These are phyloP conservation scores for Eulithis prunata DNA, from an alignment of 2,888 invertebrate species.

Conservation along the genomic window DNA sequence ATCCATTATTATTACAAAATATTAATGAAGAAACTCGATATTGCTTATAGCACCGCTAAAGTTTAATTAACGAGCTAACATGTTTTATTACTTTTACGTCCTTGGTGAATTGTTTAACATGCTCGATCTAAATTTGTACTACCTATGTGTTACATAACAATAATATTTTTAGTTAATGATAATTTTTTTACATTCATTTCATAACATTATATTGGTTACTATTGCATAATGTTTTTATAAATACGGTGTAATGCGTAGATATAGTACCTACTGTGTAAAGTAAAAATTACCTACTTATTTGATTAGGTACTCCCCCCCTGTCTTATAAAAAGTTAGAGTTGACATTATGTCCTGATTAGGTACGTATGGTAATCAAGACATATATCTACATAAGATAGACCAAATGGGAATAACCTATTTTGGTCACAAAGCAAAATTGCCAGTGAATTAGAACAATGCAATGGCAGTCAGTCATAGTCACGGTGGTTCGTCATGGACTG, in stretches of 20 bases:
- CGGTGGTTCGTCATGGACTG: slow-evolving; percentile 72
- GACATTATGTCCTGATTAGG: too few relatives aligned
- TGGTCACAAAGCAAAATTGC: slow-evolving; percentile 37
- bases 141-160: not conserved
- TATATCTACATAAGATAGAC: too few relatives aligned
- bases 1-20: slow-evolving; percentile 86
- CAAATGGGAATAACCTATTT: slow-evolving; percentile 9
- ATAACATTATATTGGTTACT: slow-evolving; percentile 12
- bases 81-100: slow-evolving; percentile 19
- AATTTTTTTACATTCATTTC: slow-evolving; percentile 9
- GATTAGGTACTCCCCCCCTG: not conserved
- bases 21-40: slow-evolving; percentile 75
- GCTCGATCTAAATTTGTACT: slow-evolving; percentile 17
- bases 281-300: not conserved
- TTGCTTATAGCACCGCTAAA: slow-evolving; percentile 67
- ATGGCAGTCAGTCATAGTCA: slow-evolving; percentile 63
- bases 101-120: slow-evolving; percentile 26
- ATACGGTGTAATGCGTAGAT: slow-evolving; percentile 6
- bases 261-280: too few relatives aligned
- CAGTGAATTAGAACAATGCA: slow-evolving; percentile 77
- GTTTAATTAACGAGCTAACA: slow-evolving; percentile 43
- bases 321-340: too few relatives aligned
- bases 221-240: slow-evolving; percentile 25
- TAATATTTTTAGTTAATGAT: slow-evolving; percentile 8
- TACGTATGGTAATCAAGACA: too few relatives aligned